A percentile compares a stretch with the other conserved stretches of the same genome.
phyloP scores from a whole-genome alignment of 35 echinoderm and acorn worm species.

The Holothuria glaberrima region DNA sequence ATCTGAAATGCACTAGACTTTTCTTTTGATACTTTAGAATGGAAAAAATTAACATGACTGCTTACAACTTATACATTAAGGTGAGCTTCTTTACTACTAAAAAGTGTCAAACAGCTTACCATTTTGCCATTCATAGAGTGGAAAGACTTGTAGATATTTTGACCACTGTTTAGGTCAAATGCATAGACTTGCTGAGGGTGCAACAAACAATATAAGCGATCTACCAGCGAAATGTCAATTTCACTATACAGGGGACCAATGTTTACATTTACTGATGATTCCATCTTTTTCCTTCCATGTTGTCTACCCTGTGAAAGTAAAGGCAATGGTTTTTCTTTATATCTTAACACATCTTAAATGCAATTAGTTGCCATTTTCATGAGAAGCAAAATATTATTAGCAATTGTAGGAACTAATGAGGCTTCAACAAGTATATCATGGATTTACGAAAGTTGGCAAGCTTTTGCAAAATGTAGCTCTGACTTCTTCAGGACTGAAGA shows the following conservation, averaged over 20 bases:
- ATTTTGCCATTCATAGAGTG: constrained; percentile 69
- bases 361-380: too few relatives aligned
- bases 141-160: constrained; percentile 62
- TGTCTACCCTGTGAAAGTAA: constrained; percentile 45
- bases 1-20: too few relatives aligned
- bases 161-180: constrained; percentile 52
- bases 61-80: background rate
- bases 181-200: constrained; percentile 80
- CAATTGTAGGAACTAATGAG: background rate
- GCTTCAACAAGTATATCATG: background rate
- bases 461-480: too few relatives aligned
- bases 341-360: background rate
- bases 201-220: constrained; percentile 73
- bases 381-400: background rate
- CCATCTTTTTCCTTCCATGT: constrained; percentile 69
- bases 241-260: constrained; percentile 79
- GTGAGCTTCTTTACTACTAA: too few relatives aligned
- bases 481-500: too few relatives aligned
- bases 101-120: constrained; percentile 2
- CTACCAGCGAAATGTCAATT: constrained; percentile 88
- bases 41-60: background rate
- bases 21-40: too few relatives aligned
- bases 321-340: background rate
- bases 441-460: too few relatives aligned
- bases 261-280: constrained; percentile 75